Base-by-base conservation (phyloP, 1,140 invertebrate genomes). In the Orchesella cincta region DNA sequence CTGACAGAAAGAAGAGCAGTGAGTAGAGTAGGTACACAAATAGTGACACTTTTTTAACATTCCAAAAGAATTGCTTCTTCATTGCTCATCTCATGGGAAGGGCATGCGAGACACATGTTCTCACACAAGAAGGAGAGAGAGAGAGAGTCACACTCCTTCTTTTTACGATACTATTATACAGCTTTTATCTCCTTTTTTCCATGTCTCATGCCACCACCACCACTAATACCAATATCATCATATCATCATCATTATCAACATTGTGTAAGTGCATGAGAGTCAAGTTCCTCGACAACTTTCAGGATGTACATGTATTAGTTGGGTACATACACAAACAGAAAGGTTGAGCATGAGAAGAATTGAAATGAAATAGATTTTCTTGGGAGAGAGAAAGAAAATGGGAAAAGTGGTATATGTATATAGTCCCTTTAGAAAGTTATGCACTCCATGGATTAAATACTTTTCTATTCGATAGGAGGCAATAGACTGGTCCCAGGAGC, bases 1-100 rank as follows among this genome's bases (percentile, higher is more conserved):
- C 5, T 14, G 52, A 57, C 52, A 57, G 52, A 57, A 8, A 57
- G n/a, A n/a, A n/a, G n/a, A n/a, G n/a, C n/a, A n/a, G n/a, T n/a
- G n/a, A n/a, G n/a, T n/a, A n/a, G n/a, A n/a, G n/a, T n/a, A n/a
- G n/a, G n/a, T n/a, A n/a, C n/a, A n/a, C n/a, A n/a, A n/a, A n/a
- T 14, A 57, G 23, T 57, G 52, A 57, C 52, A 57, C 52, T 57
- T 57, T 46, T n/a, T n/a, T n/a, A n/a, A 46, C 39, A 46, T 46
- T 46, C 20, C 20, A 8, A n/a, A 46, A 46, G 39, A 46, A 18
- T 12, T 12, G 52, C 52, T 57, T 3, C 8, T 57, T 57, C 52
- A n/a, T 57, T 57, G 23, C 52, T 46, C 52, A 57, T 57, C 52
- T 57, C 52, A 8, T 12, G 52, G 52, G 52, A 57, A 57, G 52